Percentiles rank a stretch among this genome's conserved stretches.
Conservation (phyloP, 2,113 vertebrate species). For the Pardalotus punctatus region DNA sequence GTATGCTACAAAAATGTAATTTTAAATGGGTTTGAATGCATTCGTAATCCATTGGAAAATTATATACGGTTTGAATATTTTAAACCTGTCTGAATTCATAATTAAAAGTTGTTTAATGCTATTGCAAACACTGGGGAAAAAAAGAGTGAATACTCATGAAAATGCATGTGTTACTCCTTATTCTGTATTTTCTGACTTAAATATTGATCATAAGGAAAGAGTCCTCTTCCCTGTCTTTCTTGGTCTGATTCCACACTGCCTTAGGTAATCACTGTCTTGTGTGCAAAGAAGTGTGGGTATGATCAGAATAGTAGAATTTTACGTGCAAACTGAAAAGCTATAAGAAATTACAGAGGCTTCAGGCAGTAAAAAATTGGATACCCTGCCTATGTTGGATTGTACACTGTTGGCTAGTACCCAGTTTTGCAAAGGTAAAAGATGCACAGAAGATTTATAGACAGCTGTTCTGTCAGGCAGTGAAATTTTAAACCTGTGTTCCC, state of each 20-base stretch:
- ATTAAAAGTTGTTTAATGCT: neutral
- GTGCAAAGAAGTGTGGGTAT: neutral
- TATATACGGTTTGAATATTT: neutral
- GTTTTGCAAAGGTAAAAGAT: neutral
- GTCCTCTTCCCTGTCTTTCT: neutral
- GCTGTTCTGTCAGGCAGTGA: neutral
- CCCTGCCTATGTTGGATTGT: neutral
- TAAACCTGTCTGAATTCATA: neutral
- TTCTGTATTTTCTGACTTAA: neutral
- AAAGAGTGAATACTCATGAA: neutral
- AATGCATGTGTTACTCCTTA: neutral
- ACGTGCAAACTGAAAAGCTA: neutral
- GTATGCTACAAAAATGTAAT: neutral
- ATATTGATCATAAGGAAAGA: neutral
- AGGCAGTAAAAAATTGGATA: neutral
- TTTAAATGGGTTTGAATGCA: neutral
- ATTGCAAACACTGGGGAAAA: neutral
- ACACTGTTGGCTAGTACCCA: neutral
- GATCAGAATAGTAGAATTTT: neutral
- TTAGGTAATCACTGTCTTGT: neutral
- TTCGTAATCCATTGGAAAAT: neutral
- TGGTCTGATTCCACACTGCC: neutral
- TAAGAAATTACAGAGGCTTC: neutral
- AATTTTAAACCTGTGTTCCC: neutral
- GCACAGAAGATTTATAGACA: neutral